phyloP scores from a whole-genome alignment of 2,797 vertebrate genomes.

The Fundulus diaphanus region DNA sequence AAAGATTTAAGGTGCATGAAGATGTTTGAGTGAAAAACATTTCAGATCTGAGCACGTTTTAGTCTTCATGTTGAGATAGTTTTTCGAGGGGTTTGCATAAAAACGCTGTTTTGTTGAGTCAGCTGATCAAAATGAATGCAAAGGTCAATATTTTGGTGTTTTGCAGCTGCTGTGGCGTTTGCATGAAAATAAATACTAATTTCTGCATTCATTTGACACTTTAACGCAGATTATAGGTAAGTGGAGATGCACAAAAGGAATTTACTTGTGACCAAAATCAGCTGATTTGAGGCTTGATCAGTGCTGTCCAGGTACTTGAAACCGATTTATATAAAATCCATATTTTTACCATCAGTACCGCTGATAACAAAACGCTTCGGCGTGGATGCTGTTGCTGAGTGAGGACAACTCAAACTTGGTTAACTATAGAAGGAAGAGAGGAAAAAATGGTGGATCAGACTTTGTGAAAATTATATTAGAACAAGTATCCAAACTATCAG shows the following conservation, averaged over 20 bases:
- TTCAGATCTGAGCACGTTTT: not conserved
- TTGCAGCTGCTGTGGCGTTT: not conserved
- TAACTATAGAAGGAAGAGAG: too few species aligned
- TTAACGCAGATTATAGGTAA: not conserved
- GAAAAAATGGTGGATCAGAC: too few species aligned
- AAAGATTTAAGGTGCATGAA: not conserved
- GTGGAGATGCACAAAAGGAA: not conserved
- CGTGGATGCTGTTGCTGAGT: not conserved
- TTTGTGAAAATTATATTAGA: too few species aligned
- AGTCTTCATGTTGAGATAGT: not conserved
- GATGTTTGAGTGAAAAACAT: not conserved
- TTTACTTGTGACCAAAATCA: not conserved
- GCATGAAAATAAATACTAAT: not conserved
- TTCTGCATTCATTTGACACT: not conserved
- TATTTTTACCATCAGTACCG: not conserved
- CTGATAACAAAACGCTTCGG: not conserved
- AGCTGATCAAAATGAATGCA: not conserved
- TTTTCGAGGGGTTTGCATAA: not conserved
- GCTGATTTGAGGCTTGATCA: not conserved
- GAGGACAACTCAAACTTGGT: too few species aligned
- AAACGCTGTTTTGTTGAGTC: not conserved
- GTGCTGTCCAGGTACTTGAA: not conserved
- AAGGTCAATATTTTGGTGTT: not conserved
- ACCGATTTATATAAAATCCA: not conserved
- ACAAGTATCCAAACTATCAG: too few species aligned